Conservation (phyloP, 2,888 invertebrate genomes). For the Linhomoeus sp. region DNA sequence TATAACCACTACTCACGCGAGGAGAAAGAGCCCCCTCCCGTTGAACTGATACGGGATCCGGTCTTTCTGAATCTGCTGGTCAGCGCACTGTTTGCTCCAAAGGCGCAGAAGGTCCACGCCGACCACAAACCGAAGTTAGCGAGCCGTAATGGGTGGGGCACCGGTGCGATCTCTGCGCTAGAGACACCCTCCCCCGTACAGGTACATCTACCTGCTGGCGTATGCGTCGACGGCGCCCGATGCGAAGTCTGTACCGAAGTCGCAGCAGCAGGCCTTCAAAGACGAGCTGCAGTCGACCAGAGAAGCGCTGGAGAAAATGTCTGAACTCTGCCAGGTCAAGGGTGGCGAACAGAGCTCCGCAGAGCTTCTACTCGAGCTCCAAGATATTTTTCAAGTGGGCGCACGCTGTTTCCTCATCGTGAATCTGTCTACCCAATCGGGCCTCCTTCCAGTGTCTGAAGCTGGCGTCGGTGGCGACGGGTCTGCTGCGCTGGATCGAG, state of each 20-base stretch:
- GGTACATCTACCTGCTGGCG: constrained; percentile 79
- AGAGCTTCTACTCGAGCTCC: neutral
- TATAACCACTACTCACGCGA: constrained; percentile 11
- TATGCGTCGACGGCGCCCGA: constrained; percentile 47
- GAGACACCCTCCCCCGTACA: no score
- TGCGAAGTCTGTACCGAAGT: neutral
- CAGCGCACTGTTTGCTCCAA: constrained; percentile 57
- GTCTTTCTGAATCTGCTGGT: constrained; percentile 62
- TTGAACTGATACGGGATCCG: constrained; percentile 75
- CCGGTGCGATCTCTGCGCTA: no score
- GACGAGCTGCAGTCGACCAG: neutral
- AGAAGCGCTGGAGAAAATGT: neutral
- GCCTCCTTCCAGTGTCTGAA: constrained; percentile 33
- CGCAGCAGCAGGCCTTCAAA: neutral
- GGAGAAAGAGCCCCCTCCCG: constrained; percentile 60
- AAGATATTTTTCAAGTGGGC: neutral
- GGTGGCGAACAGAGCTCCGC: neutral
- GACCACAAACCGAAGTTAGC: constrained; percentile 5
- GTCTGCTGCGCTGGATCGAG: constrained; percentile 81
- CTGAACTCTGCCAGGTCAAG: neutral
- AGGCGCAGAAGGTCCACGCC: neutral
- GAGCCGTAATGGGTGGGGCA: no score
- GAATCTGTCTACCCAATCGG: no score
- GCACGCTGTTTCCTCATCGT: no score
- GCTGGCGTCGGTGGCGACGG: constrained; percentile 81